Conservation (phyloP, 2,797 vertebrate species). For the Clarias laeviceps region DNA sequence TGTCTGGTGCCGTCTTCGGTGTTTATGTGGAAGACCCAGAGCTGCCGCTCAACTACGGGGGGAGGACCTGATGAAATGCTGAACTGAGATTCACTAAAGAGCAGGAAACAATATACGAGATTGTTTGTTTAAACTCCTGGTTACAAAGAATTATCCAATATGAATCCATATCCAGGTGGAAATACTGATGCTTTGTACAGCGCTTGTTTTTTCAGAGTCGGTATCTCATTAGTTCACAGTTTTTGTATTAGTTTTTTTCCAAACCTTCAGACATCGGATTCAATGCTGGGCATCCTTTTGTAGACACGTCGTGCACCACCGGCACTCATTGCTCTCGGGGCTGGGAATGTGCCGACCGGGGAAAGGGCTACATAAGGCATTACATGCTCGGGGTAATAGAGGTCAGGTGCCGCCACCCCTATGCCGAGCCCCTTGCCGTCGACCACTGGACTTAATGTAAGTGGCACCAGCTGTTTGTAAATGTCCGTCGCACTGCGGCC, state of each 20-base stretch:
- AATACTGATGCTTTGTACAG: constrained; percentile 45
- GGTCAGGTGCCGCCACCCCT: constrained; percentile 73
- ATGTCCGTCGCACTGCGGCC: constrained; percentile 88
- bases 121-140: constrained; percentile 33
- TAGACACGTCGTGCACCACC: constrained; percentile 93
- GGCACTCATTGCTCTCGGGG: constrained; percentile 90
- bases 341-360: constrained; percentile 86
- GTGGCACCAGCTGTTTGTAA: constrained; percentile 91
- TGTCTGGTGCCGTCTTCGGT: constrained; percentile 23
- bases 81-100: constrained; percentile 44
- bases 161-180: constrained; percentile 46
- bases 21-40: constrained; percentile 58
- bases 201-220: constrained; percentile 10
- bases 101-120: constrained; percentile 44
- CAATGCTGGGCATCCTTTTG: constrained; percentile 99
- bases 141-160: constrained; percentile 43
- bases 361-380: constrained; percentile 91
- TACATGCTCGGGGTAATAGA: constrained; percentile 91
- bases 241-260: too few species aligned
- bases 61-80: constrained; percentile 52
- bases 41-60: constrained; percentile 51
- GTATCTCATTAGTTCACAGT: constrained; percentile 19
- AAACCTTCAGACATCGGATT: constrained; percentile 93
- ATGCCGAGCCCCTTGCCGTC: constrained; percentile 51
- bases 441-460: constrained; percentile 78